A percentile compares a stretch with the other conserved stretches of the same genome.
These are phyloP conservation scores for Magallana angulata DNA, from an alignment of 1,140 invertebrate species.

Conservation along the genomic window DNA sequence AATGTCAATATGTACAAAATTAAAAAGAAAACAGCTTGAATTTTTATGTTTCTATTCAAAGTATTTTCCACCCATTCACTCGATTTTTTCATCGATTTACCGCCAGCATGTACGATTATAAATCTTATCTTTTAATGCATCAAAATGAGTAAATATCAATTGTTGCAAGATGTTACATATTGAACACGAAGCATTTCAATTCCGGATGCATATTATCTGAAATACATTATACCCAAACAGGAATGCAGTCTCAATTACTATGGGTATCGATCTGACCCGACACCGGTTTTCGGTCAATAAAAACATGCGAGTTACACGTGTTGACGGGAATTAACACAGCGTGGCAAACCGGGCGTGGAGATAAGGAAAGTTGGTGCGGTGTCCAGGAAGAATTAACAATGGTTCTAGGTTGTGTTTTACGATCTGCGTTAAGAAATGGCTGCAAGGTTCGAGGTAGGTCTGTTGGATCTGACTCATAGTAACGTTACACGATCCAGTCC, in stretches of 20 bases:
- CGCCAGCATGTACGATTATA: no score
- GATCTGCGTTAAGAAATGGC: not conserved
- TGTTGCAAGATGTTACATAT: no score
- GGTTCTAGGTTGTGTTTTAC: slow-evolving; percentile 9
- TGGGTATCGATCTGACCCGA: slow-evolving; percentile 14
- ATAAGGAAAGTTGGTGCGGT: slow-evolving; percentile 2
- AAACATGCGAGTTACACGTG: not conserved
- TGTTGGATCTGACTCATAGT: not conserved
- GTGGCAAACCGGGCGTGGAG: slow-evolving; percentile 1
- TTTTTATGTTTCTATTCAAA: no score
- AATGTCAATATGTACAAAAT: no score
- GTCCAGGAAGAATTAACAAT: not conserved
- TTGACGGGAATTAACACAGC: not conserved
- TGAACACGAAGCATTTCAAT: no score
- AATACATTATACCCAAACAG: no score
- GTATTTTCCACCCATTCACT: no score
- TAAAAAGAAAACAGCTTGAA: no score
- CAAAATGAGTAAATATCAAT: no score
- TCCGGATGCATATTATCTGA: no score
- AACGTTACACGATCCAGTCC: not conserved
- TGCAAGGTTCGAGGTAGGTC: not conserved
- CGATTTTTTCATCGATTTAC: no score
- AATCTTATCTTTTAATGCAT: no score
- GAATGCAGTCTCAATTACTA: not conserved
- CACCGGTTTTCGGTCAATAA: slow-evolving; percentile 17